A percentile compares a stretch with the other conserved stretches of the same genome.
Conservation (phyloP, 2,888 invertebrate species). For the Phoenoteleia sp. region DNA sequence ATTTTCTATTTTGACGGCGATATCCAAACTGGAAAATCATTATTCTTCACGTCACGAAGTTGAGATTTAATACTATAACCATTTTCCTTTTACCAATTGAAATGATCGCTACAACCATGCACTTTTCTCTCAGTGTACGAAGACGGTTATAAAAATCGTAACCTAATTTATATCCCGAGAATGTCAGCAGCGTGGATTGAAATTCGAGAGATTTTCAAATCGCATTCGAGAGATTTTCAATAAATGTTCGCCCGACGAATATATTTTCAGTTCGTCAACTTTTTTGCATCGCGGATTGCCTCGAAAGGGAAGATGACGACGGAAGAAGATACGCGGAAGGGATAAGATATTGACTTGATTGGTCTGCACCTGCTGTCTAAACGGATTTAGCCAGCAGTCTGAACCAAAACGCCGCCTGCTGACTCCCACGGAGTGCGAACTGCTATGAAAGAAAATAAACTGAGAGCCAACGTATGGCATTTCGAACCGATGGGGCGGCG, state of each 20-base stretch:
- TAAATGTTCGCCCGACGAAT: conserved; percentile 2
- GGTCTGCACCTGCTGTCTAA: conserved; percentile 50
- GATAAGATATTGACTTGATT: conserved; percentile 59
- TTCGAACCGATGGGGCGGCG: conserved; percentile 3
- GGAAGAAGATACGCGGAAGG: conserved; percentile 17
- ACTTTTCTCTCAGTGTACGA: too few relatives aligned
- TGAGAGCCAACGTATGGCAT: conserved; percentile 17
- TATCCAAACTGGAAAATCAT: too few relatives aligned
- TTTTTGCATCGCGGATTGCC: not conserved
- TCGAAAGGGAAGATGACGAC: not conserved
- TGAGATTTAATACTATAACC: too few relatives aligned
- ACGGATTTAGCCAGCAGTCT: conserved; percentile 47
- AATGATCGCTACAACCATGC: too few relatives aligned
- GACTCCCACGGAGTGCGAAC: conserved; percentile 47
- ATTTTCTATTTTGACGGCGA: too few relatives aligned
- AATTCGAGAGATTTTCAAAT: not conserved
- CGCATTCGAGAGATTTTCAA: not conserved
- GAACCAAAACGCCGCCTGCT: conserved; percentile 31
- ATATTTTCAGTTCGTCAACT: conserved; percentile 16
- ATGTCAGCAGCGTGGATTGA: not conserved
- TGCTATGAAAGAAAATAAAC: conserved; percentile 44
- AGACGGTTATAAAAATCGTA: not conserved
- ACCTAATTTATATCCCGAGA: not conserved
- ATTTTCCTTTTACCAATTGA: too few relatives aligned
- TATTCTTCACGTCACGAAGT: too few relatives aligned